Percentiles rank a stretch among this genome's conserved stretches.
These are phyloP conservation scores for Torymus aiolomorphi DNA, from an alignment of 2,888 invertebrate species.

Conservation along the genomic window DNA sequence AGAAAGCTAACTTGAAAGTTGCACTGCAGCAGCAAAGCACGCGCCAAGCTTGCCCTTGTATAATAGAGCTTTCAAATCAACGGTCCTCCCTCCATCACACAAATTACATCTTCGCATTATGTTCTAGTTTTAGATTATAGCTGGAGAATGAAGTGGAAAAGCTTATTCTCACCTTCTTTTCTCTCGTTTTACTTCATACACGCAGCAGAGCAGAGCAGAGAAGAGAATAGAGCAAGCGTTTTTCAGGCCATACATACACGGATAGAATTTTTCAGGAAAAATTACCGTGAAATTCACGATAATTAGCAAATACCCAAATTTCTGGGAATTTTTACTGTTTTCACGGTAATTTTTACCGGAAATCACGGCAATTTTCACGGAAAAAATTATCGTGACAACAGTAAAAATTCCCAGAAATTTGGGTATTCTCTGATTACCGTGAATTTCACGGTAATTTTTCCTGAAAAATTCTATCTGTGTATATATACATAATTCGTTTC, in stretches of 20 bases:
- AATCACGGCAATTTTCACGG: too few species aligned
- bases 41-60: constrained; percentile 45
- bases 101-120: constrained; percentile 41
- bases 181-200: not conserved
- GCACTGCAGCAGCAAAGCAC: constrained; percentile 49
- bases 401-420: too few species aligned
- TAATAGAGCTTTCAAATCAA: constrained; percentile 53
- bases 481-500: not conserved
- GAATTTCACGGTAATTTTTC: too few species aligned
- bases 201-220: not conserved
- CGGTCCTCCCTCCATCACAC: constrained; percentile 15
- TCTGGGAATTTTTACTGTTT: too few species aligned
- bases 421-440: too few species aligned
- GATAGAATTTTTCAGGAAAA: too few species aligned
- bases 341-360: too few species aligned
- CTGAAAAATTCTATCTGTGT: too few species aligned
- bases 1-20: constrained; percentile 49
- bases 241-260: not conserved
- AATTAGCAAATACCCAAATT: too few species aligned
- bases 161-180: constrained; percentile 20
- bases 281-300: too few species aligned
- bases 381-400: too few species aligned
- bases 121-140: constrained; percentile 49
- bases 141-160: constrained; percentile 22
- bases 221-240: not conserved